Base-by-base conservation (phyloP, 2,113 vertebrate species). In the Ophthalmolycus amberensis region DNA sequence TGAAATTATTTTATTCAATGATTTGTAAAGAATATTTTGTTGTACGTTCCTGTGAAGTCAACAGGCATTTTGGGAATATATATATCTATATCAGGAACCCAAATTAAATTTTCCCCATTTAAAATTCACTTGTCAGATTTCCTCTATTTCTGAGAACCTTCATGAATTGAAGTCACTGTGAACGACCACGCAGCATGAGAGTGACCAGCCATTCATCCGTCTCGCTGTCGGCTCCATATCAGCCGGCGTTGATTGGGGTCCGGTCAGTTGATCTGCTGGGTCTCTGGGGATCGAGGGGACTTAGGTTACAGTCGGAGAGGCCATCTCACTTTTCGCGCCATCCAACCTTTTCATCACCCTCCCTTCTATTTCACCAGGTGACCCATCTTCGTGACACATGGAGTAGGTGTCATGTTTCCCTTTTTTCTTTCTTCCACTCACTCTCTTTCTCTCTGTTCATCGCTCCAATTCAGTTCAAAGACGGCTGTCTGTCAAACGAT, bases 251-350 rank as follows among this genome's bases (percentile, higher is more conserved):
- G 94, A 95, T 93, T 85, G 85, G 93, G 92, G 88, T 91, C 88
- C 37, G 82, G 93, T 95, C 91, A 88, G 90, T 89, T 93, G 92
- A 91, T 90, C 90, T 87, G 78, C 85, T 3, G 40, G 85, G 82
- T 90, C 92, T 89, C 83, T 44, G 65, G 79, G 90, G 92, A 93
- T 74, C 1, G 32, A 75, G 62, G 70, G 60, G 89, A 91, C 90
- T 95, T 94, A 50, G 91, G 93, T 95, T 95, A 94, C 95, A 91
- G 77, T 94, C 84, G 74, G 80, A 91, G 86, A 91, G 90, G 87
- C 90, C 89, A 72, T 92, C 93, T 95, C 94, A 91, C 80, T 94
- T 95, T 95, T 94, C 90, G 82, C 74, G 74, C 77, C 84, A 88
- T 89, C 89, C 87, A 91, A 86, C 82, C 86, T 93, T 94, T 94